phyloP scores from a whole-genome alignment of 2,888 invertebrate genomes.

The Endotricha flammealis region DNA sequence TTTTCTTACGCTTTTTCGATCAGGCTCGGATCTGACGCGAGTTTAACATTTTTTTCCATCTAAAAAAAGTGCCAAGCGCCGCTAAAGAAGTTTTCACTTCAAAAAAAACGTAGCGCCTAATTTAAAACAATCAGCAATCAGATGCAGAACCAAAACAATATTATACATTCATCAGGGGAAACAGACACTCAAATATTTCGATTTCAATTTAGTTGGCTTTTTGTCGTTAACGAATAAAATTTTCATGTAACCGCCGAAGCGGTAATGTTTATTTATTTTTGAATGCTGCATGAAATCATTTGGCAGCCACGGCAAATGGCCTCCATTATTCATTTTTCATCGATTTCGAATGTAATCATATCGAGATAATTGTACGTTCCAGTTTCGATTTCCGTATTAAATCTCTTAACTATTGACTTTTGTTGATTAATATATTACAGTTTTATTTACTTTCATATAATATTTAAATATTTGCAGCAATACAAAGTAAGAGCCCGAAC shows the following conservation, averaged over 20 bases:
- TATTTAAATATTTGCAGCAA: too few species aligned
- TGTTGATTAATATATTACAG: too few species aligned
- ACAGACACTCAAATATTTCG: constrained; percentile 20
- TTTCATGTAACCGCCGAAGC: constrained; percentile 23
- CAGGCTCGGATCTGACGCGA: too few species aligned
- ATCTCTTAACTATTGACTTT: neutral
- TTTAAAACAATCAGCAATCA: constrained; percentile 20
- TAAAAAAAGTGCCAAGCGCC: too few species aligned
- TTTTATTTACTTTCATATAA: too few species aligned
- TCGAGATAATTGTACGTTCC: neutral
- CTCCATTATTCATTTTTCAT: constrained; percentile 7
- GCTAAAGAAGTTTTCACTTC: too few species aligned
- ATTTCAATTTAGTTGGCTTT: constrained; percentile 22
- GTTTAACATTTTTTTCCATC: too few species aligned
- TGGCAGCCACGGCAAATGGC: constrained; percentile 8
- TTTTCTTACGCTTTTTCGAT: too few species aligned
- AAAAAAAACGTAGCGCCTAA: constrained; percentile 16
- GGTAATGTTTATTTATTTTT: constrained; percentile 23
- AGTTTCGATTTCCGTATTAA: neutral
- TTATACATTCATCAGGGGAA: constrained; percentile 25
- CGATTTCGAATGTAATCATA: constrained; percentile 12
- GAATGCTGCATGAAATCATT: constrained; percentile 14
- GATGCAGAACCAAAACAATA: constrained; percentile 16
- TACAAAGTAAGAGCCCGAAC: too few species aligned
- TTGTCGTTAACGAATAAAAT: constrained; percentile 18